Evolutionary conservation across 2,888 invertebrate genomes (phyloP), one percentile per base, ranked within the genome.

Genomic region (Schizotus pectinicornis): DNA sequence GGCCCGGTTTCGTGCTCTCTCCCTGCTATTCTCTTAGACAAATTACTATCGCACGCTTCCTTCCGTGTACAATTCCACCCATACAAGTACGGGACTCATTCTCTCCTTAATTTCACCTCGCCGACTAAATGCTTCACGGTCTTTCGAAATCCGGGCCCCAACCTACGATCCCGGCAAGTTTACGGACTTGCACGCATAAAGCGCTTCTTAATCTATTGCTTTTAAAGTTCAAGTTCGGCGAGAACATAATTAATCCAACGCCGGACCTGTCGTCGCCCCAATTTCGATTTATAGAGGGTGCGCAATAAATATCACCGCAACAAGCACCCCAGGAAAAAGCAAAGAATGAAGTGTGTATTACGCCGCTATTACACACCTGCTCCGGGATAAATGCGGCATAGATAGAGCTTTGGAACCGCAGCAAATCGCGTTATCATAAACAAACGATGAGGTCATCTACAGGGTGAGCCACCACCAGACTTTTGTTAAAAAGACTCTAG

Each of bases 31-130:
- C 67, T 62, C 65, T 66, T 68, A 70, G 70, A 72, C 71, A 70
- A 72, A 72, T 72, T 70, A 70, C 70, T 66, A 70, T 68, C 67
- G 64, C 64, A 64, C 57, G 67, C 67, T 72, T 70, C 70, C 68
- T 72, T 69, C 68, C 70, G 67, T 64, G 63, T 60, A 65, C 46
- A 59, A 39, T 54, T 54, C 54, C 33, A 37, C 33, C 41, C 34
- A 59, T 41, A 59, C 55, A 55, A 51, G 50, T 55, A 33, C 43
- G 43, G 33, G 55, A 50, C 38, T 55, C 54, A 45, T 53, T 48
- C 52, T 32, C 47, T 53, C 35, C 53, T 54, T 58, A 58, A 52
- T 58, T 58, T 58, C 36, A 43, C 58, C 52, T 57, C 37, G 3
- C 22, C 38, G 34, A 50, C 52, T 59, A 51, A 55, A 59, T 46